Conservation (phyloP, 2,888 invertebrate genomes). For the Phaonia tiefii region DNA sequence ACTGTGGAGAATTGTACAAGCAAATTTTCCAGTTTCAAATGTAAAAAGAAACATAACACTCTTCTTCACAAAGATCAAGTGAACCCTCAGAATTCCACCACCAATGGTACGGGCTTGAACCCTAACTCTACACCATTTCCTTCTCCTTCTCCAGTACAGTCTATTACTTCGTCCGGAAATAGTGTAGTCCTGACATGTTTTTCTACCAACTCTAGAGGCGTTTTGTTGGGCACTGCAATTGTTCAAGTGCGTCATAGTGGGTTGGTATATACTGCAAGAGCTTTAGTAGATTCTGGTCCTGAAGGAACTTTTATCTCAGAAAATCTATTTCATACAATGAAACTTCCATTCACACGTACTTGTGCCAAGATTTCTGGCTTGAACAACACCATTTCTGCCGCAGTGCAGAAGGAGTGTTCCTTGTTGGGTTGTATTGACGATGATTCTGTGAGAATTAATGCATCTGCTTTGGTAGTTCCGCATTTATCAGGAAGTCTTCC, state of each 20-base stretch:
- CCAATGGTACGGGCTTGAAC: neutral
- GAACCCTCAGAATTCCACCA: neutral
- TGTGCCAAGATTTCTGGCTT: constrained; percentile 30
- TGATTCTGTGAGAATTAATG: neutral
- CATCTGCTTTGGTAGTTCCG: constrained; percentile 28
- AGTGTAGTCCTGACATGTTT: constrained; percentile 8
- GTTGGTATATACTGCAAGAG: constrained; percentile 2
- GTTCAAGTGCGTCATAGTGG: constrained; percentile 8
- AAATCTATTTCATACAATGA: neutral
- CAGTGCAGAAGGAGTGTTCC: neutral
- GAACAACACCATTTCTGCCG: constrained; percentile 29
- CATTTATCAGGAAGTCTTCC: constrained; percentile 38
- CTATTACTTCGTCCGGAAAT: neutral
- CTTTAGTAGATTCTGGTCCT: constrained; percentile 11
- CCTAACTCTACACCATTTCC: neutral
- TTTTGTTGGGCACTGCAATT: constrained; percentile 23
- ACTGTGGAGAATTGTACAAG: neutral
- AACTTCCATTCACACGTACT: neutral
- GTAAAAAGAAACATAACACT: neutral
- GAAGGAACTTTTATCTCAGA: no score
- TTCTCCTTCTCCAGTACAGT: neutral
- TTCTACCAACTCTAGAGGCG: constrained; percentile 3
- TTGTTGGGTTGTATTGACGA: neutral
- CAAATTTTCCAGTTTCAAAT: neutral
- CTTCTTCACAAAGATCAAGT: neutral